Conservation (phyloP, 2,113 vertebrate genomes). For the Tachycineta bicolor region DNA sequence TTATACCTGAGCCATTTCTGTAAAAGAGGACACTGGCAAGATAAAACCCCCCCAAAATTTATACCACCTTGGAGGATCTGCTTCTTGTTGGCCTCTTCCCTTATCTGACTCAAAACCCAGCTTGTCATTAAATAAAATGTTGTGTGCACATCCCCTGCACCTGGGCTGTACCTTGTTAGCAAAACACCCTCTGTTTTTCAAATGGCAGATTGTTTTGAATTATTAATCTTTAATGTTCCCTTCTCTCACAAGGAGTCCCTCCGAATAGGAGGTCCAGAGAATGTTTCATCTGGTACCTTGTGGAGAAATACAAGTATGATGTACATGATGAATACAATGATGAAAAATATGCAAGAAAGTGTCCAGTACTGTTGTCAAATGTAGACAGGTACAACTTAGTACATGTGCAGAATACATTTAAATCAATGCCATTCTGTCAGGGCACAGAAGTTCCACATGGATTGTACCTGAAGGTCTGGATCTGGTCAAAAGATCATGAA, state of each 20-base stretch:
- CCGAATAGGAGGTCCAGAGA: background rate
- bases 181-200: background rate
- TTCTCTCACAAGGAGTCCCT: background rate
- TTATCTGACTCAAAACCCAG: background rate
- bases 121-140: background rate
- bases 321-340: no score
- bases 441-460: background rate
- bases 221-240: background rate
- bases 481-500: conserved; percentile 56
- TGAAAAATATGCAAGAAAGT: background rate
- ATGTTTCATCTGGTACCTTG: background rate
- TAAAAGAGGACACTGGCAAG: background rate
- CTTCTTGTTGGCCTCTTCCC: background rate
- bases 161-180: background rate
- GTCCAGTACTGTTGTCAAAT: background rate
- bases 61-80: background rate
- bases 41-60: background rate
- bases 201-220: background rate
- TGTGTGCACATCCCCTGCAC: background rate
- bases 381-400: background rate
- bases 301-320: background rate
- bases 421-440: background rate
- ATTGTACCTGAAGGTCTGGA: conserved; percentile 42
- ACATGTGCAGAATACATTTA: background rate
- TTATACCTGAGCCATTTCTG: background rate